Percentiles rank a stretch among this genome's conserved stretches.
Evolutionary conservation across 2,888 invertebrate genomes (phyloP).

Genomic region (Trichopoda pennipes): DNA sequence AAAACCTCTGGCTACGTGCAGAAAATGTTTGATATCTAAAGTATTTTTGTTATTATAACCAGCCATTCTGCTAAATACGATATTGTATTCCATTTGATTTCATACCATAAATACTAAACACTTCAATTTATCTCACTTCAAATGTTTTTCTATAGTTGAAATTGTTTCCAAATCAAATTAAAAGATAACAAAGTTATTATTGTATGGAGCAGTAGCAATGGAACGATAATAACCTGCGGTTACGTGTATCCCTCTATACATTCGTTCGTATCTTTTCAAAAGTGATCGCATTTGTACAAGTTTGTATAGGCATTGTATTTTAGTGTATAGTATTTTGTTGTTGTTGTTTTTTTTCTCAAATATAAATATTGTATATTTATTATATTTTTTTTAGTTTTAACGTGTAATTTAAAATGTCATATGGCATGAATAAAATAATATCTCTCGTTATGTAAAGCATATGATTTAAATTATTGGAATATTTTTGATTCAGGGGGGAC

Average conservation of each 20-base stretch:
- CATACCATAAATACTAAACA: conserved; percentile 28
- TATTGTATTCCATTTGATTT: conserved; percentile 28
- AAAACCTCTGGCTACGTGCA: conserved; percentile 57
- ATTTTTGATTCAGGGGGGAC: too few relatives aligned
- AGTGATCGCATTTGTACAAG: background rate
- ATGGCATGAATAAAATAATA: conserved; percentile 5
- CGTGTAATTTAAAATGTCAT: conserved; percentile 15
- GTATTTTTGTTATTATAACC: conserved; percentile 26
- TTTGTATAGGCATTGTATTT: conserved; percentile 17
- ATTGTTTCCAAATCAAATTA: conserved; percentile 69
- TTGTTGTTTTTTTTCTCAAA: background rate
- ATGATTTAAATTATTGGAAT: too few relatives aligned
- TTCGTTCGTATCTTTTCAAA: background rate
- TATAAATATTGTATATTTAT: background rate
- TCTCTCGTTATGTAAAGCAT: too few relatives aligned
- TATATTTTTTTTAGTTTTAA: background rate
- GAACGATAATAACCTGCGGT: conserved; percentile 61
- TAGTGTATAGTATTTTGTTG: background rate
- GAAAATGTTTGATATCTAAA: conserved; percentile 55
- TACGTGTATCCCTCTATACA: conserved; percentile 38
- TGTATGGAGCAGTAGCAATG: conserved; percentile 38
- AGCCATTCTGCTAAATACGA: conserved; percentile 7
- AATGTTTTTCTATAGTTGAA: conserved; percentile 32
- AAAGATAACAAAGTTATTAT: conserved; percentile 69
- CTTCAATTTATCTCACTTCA: conserved; percentile 48